These are phyloP conservation scores for Palythoa heliodiscus DNA, from an alignment of 92 coral and sea anemone genomes.

Conservation along the genomic window DNA sequence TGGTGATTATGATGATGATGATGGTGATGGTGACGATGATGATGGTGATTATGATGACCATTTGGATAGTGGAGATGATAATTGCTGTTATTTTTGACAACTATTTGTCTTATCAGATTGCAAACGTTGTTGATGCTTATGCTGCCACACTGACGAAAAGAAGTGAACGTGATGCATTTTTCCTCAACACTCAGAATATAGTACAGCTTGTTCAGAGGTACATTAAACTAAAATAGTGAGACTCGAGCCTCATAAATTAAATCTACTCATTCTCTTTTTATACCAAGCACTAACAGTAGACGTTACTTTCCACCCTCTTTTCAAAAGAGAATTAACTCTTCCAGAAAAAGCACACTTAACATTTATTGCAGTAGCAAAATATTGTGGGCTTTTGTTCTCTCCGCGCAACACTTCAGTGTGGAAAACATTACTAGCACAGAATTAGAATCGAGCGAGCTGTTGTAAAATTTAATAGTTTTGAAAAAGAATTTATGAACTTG, in stretches of 20 bases:
- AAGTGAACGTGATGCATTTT: conserved; percentile 91
- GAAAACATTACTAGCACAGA: too few relatives aligned
- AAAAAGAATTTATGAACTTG: too few relatives aligned
- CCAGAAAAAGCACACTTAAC: too few relatives aligned
- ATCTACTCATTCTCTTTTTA: neutral
- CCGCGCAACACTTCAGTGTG: too few relatives aligned
- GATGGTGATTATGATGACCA: neutral
- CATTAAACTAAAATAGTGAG: neutral
- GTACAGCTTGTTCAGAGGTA: conserved; percentile 99
- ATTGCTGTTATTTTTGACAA: neutral
- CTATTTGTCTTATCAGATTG: conserved; percentile 61
- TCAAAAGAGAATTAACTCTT: too few relatives aligned
- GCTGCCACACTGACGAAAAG: conserved; percentile 94
- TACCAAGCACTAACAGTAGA: too few relatives aligned
- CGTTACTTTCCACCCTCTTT: too few relatives aligned
- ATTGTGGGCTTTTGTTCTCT: too few relatives aligned
- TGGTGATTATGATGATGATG: neutral
- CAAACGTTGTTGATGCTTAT: conserved; percentile 97
- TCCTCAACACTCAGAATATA: conserved; percentile 92
- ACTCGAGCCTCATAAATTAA: neutral
- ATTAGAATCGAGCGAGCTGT: too few relatives aligned
- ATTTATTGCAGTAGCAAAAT: too few relatives aligned
- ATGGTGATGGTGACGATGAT: neutral
- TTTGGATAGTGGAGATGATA: neutral
- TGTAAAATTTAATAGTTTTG: too few relatives aligned